Evolutionary conservation across 2,113 vertebrate species (phyloP).

Genomic region (Mormyrus lacerda): DNA sequence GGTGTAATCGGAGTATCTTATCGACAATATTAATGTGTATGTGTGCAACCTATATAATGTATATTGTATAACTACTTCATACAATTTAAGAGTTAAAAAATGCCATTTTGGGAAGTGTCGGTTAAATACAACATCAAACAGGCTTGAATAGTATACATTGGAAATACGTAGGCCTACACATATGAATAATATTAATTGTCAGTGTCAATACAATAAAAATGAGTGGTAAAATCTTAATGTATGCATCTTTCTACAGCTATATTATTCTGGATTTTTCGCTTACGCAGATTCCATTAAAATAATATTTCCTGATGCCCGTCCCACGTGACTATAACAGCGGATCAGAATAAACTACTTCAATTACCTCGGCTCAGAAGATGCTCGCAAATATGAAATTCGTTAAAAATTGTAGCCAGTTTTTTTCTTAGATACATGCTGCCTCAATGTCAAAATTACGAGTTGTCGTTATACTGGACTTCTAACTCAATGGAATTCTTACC

Average conservation of each 20-base stretch:
- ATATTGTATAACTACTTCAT: background rate
- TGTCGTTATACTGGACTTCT: background rate
- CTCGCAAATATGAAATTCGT: slow-evolving; percentile 14
- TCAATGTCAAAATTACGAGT: background rate
- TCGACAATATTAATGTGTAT: background rate
- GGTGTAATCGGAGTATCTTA: background rate
- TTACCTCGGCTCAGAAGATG: slow-evolving; percentile 4
- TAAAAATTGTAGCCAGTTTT: background rate
- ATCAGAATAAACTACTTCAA: background rate
- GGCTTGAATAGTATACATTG: background rate
- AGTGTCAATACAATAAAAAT: background rate
- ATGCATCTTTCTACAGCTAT: background rate
- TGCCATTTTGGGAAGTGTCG: background rate
- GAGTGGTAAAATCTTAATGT: background rate
- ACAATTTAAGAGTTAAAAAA: background rate
- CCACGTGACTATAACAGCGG: background rate
- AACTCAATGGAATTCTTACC: background rate
- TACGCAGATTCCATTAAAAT: background rate
- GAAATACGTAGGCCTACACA: background rate
- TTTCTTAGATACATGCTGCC: slow-evolving; percentile 14
- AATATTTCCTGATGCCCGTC: background rate
- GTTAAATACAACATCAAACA: background rate
- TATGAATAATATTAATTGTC: background rate
- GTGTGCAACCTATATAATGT: background rate
- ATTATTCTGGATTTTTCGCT: background rate